A percentile compares a stretch with the other conserved stretches of the same genome.
phyloP scores from a whole-genome alignment of 1,140 invertebrate species.

The Pectinophora gossypiella region DNA sequence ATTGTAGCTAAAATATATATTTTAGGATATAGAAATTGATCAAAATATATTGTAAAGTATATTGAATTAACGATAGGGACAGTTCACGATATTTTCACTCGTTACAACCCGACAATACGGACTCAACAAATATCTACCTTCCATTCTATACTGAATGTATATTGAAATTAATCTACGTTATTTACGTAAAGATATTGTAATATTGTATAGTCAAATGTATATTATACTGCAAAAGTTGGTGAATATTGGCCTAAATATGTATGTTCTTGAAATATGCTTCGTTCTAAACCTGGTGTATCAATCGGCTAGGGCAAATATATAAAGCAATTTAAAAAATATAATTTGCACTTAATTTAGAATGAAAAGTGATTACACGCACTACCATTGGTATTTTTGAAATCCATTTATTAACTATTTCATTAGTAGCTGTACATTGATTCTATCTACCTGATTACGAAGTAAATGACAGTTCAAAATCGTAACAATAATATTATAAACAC shows the following conservation, averaged over 20 bases:
- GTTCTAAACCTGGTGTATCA: not conserved
- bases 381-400: too few species aligned
- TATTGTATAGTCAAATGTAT: slow-evolving; percentile 16
- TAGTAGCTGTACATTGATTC: too few species aligned
- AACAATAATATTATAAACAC: slow-evolving; percentile 2
- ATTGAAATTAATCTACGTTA: slow-evolving; percentile 19
- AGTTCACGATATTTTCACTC: slow-evolving; percentile 37
- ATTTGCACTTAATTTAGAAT: not conserved
- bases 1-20: slow-evolving; percentile 37
- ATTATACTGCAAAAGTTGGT: slow-evolving; percentile 6
- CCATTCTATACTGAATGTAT: slow-evolving; percentile 29
- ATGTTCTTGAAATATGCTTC: slow-evolving; percentile 9
- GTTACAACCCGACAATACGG: slow-evolving; percentile 47
- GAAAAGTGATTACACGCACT: not conserved
- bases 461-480: not conserved
- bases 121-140: slow-evolving; percentile 33
- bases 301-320: not conserved
- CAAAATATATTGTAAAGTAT: slow-evolving; percentile 40
- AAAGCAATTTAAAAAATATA: not conserved
- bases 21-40: slow-evolving; percentile 26
- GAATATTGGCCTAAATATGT: slow-evolving; percentile 12
- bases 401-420: not conserved
- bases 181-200: slow-evolving; percentile 11
- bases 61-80: slow-evolving; percentile 12
- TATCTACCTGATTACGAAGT: too few species aligned